These are phyloP conservation scores for Drosophila picticornis DNA, from an alignment of 2,888 invertebrate species.

Conservation along the genomic window DNA sequence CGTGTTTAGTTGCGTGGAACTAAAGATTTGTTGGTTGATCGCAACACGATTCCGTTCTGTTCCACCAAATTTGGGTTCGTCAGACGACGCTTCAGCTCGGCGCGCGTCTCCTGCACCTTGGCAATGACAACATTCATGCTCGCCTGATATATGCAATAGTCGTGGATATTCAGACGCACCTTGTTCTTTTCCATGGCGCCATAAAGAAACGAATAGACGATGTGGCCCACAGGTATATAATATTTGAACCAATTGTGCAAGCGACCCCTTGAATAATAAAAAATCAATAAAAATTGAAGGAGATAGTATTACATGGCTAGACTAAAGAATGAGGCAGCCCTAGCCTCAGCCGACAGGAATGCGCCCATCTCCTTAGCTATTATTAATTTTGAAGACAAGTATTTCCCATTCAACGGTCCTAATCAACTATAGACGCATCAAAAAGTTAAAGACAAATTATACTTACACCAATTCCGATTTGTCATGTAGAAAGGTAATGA, in stretches of 20 bases:
- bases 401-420: not conserved
- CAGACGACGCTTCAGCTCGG: constrained; percentile 46
- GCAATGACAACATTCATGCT: constrained; percentile 89
- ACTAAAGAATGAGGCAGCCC: not conserved
- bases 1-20: not conserved
- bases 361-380: not conserved
- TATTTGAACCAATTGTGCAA: constrained; percentile 89
- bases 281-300: not conserved
- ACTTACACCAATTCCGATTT: constrained; percentile 73
- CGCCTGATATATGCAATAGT: constrained; percentile 92
- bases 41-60: too few species aligned
- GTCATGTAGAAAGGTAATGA: constrained; percentile 71
- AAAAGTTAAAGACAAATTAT: not conserved
- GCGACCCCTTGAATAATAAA: constrained; percentile 86
- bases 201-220: constrained; percentile 89
- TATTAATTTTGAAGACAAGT: not conserved
- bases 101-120: constrained; percentile 59
- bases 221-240: constrained; percentile 87
- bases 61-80: not conserved
- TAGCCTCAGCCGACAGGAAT: not conserved
- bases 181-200: constrained; percentile 89
- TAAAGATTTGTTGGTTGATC: too few species aligned
- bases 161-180: constrained; percentile 87
- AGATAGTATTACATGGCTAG: not conserved
- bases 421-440: too few species aligned